These are phyloP conservation scores for Hassar affinis DNA, from an alignment of 2,113 vertebrate genomes.

Conservation along the genomic window DNA sequence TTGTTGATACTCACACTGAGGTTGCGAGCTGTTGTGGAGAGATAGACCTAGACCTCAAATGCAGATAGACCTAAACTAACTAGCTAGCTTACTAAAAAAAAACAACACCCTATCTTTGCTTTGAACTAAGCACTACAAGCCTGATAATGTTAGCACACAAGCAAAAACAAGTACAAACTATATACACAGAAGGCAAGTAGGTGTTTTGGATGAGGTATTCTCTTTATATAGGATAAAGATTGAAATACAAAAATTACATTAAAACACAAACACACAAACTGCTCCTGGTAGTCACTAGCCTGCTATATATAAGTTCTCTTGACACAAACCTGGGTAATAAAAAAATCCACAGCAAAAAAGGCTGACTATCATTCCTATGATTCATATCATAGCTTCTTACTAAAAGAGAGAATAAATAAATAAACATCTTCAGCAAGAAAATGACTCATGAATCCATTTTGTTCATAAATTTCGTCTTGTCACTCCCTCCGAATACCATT, in stretches of 20 bases:
- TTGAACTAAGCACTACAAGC: too few species aligned
- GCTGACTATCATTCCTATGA: not conserved
- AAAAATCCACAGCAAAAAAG: not conserved
- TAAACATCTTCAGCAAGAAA: not conserved
- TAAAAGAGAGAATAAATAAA: not conserved
- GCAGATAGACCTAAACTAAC: too few species aligned
- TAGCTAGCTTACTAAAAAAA: not conserved
- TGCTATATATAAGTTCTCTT: not conserved
- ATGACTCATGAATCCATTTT: not conserved
- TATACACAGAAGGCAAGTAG: not conserved
- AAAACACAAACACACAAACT: not conserved
- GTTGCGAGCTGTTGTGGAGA: too few species aligned
- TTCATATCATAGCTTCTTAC: too few species aligned
- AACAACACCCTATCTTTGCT: not conserved
- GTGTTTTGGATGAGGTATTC: not conserved
- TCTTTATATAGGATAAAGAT: not conserved
- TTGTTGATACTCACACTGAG: too few species aligned
- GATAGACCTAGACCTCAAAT: too few species aligned
- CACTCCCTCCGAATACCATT: not conserved
- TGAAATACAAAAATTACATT: not conserved
- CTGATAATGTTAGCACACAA: not conserved
- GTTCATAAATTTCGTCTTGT: not conserved
- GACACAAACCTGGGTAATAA: not conserved
- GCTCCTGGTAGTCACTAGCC: not conserved
- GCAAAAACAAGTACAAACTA: not conserved